phyloP scores from a whole-genome alignment of 53 echinoderm and acorn worm species.

The Holothuria scabra region DNA sequence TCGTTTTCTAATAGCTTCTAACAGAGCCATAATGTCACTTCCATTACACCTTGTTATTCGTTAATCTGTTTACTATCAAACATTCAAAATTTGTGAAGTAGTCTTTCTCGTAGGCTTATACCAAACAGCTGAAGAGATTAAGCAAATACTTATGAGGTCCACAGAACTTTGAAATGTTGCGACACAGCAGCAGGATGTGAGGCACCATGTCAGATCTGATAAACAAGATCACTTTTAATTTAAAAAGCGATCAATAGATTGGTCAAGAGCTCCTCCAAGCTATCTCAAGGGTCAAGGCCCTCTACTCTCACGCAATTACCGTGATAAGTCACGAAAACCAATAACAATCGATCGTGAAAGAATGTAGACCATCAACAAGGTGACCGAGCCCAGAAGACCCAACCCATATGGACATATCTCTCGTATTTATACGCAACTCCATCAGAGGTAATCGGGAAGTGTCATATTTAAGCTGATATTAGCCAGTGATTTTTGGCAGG shows the following conservation, averaged over 20 bases:
- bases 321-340: constrained; percentile 48
- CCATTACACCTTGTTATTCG: too few species aligned
- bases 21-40: neutral
- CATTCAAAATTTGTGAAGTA: too few species aligned
- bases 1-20: constrained; percentile 2
- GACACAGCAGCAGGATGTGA: constrained; percentile 25
- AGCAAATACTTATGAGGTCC: too few species aligned
- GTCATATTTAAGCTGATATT: neutral
- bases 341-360: constrained; percentile 42
- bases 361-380: constrained; percentile 7
- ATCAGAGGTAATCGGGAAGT: constrained; percentile 12
- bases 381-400: neutral
- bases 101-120: too few species aligned
- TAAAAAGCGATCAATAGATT: neutral
- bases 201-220: constrained; percentile 21
- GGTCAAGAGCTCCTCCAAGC: neutral
- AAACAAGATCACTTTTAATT: neutral
- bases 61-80: too few species aligned
- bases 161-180: too few species aligned
- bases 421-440: constrained; percentile 20
- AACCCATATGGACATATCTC: constrained; percentile 8
- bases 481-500: constrained; percentile 28
- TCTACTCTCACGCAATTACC: neutral
- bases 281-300: constrained; percentile 37
- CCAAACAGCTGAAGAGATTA: too few species aligned